Evolutionary conservation across 1,140 invertebrate species (phyloP), one percentile per base, ranked within the genome.

Genomic region (Marisa cornuarietis): DNA sequence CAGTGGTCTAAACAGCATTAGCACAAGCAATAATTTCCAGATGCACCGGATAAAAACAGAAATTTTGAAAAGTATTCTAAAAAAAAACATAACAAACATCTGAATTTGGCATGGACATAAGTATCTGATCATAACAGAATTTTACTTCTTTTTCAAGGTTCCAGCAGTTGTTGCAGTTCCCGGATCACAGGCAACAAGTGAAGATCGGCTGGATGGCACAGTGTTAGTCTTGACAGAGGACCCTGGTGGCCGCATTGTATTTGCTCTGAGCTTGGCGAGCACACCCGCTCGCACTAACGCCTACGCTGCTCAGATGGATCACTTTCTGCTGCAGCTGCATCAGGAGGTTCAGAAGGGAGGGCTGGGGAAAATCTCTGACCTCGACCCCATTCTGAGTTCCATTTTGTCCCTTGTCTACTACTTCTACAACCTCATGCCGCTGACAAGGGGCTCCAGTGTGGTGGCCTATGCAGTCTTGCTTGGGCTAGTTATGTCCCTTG

Each of bases 341-440:
- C 85, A 88, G 62, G 88, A 89, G 72, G 86, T 88, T 58, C 81
- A 82, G 78, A 82, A 83, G 52, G 85, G 83, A n/a, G 87, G 88
- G 22, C 76, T 84, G 20, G 85, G 79, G 31, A 89, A 88, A 82
- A 79, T 87, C 54, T 69, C 86, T n/a, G 87, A 88, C 79, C 79
- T 87, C 52, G 88, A 89, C 58, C 81, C 82, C 14, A 84, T 88
- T 6, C 68, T 88, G 10, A 86, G 88, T 77, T 79, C 86, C 18
- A 87, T 89, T 54, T 79, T 90, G 10, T 87, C 88, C 6, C 71
- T 89, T 65, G 82, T 85, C 0, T 90, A 90, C 78, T 89, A 89
- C 79, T 87, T 90, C 81, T 87, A 88, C 80, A 89, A 90, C 78
- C 79, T 89, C 62, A 86, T 87, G 83, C 89, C 89, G 20, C 72